Evolutionary conservation across 2,797 vertebrate species (phyloP).

Genomic region (Hyperoplus lanceolatus): DNA sequence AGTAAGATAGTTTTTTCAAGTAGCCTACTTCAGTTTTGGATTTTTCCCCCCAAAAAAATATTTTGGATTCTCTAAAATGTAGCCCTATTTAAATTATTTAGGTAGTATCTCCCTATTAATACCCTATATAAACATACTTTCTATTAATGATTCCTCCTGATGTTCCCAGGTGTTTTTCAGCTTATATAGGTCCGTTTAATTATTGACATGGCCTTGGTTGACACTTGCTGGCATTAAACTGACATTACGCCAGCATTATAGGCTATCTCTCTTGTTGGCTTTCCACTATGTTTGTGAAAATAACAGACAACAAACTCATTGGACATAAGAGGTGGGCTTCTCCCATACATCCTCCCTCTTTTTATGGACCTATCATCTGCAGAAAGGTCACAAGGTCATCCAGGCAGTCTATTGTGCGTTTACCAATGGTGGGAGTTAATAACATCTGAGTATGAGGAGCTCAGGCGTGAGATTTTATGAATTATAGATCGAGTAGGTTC

Average conservation of each 20-base stretch:
- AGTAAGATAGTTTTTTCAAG: no score
- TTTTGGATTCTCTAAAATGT: background rate
- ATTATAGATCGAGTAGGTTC: conserved; percentile 27
- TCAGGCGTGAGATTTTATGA: conserved; percentile 37
- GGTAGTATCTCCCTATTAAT: background rate
- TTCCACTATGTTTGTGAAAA: conserved; percentile 49
- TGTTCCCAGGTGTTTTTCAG: conserved; percentile 11
- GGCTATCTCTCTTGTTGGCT: conserved; percentile 15
- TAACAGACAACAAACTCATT: conserved; percentile 43
- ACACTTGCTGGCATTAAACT: conserved; percentile 25
- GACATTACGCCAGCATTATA: conserved; percentile 36
- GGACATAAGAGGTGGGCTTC: conserved; percentile 47
- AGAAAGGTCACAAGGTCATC: conserved; percentile 73
- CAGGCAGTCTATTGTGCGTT: conserved; percentile 49
- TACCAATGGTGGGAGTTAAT: conserved; percentile 59
- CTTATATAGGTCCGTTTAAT: conserved; percentile 21
- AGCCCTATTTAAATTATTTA: background rate
- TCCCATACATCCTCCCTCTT: conserved; percentile 25
- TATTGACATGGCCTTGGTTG: conserved; percentile 40
- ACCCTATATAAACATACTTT: background rate
- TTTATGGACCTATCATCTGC: conserved; percentile 53
- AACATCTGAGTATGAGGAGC: conserved; percentile 41
- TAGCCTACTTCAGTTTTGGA: no score
- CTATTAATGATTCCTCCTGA: background rate
- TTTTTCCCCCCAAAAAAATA: no score